Evolutionary conservation across 1,140 invertebrate species (phyloP), one percentile per base, ranked within the genome.

Genomic region (Nebria ingens): DNA sequence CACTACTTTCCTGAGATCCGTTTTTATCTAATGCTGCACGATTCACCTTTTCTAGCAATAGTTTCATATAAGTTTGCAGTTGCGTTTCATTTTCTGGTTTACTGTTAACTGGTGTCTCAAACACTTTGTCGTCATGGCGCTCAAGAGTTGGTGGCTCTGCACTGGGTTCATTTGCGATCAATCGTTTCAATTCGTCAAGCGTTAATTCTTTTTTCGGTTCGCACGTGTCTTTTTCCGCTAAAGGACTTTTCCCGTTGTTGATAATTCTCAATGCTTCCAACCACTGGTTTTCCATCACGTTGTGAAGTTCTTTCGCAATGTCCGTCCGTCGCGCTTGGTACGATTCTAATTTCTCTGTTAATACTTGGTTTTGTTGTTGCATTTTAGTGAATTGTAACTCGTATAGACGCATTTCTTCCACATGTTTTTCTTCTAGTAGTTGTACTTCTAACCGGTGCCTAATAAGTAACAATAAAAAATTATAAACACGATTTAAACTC

Each of bases 201-300:
- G 6, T 34, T 9, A 34, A 34, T 34, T 34, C 6, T 34, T 34
- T 34, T 9, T n/a, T 34, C 6, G 25, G 6, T 34, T 34, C 25
- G n/a, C n/a, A 6, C n/a, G 25, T 9, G 25, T n/a, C 25, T 34
- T 6, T 34, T n/a, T n/a, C n/a, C 25, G 6, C 6, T 34, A 34
- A 34, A 9, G 67, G 63, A 55, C 59, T 63, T 40, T 59, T 62
- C 12, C 62, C 58, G 29, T 57, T 62, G 23, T 64, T 82, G 42
- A 89, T 80, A 56, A 89, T 86, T 58, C 76, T 76, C 15, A 89
- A 65, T 19, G 85, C 84, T 70, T 89, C 83, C 49, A 82, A 75
- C 85, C 85, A 89, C 64, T 89, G 86, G 34, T 79, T 77, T 70
- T 90, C 81, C 86, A 90, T 88, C 0, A 89, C 81, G 42, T 74